These are phyloP conservation scores for Calameuta pallipes DNA, from an alignment of 2,888 invertebrate species.

Conservation along the genomic window DNA sequence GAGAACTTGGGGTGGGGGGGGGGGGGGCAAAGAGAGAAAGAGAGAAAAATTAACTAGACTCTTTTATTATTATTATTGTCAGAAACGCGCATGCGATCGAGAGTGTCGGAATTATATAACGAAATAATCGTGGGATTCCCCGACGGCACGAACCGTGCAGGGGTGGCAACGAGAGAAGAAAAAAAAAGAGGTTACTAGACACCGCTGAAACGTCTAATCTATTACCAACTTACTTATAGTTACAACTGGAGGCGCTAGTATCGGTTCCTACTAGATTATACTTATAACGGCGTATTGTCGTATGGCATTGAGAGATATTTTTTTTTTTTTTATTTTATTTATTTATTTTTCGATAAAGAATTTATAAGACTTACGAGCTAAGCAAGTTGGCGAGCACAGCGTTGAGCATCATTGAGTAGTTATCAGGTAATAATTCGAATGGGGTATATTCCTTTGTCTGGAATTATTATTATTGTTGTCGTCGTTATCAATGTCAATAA, in stretches of 20 bases:
- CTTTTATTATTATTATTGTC: neutral
- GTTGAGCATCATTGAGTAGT: constrained; percentile 26
- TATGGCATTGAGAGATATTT: neutral
- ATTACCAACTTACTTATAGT: neutral
- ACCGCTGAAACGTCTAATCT: neutral
- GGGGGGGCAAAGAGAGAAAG: too few relatives aligned
- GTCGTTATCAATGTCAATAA: constrained; percentile 19
- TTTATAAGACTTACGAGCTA: constrained; percentile 7
- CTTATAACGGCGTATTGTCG: neutral
- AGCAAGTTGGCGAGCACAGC: constrained; percentile 26
- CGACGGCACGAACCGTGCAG: neutral
- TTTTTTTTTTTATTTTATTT: too few relatives aligned
- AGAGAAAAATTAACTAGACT: neutral
- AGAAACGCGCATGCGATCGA: neutral
- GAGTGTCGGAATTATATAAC: neutral
- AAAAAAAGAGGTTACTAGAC: neutral
- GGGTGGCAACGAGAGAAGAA: neutral
- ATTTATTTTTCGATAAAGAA: neutral
- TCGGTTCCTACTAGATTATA: neutral
- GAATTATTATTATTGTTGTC: constrained; percentile 21
- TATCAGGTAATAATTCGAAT: constrained; percentile 14
- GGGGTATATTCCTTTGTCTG: neutral
- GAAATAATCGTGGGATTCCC: neutral
- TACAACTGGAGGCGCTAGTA: neutral
- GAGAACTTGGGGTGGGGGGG: neutral